Evolutionary conservation across 2,888 invertebrate species (phyloP).

Genomic region (Pasiphila rectangulata): DNA sequence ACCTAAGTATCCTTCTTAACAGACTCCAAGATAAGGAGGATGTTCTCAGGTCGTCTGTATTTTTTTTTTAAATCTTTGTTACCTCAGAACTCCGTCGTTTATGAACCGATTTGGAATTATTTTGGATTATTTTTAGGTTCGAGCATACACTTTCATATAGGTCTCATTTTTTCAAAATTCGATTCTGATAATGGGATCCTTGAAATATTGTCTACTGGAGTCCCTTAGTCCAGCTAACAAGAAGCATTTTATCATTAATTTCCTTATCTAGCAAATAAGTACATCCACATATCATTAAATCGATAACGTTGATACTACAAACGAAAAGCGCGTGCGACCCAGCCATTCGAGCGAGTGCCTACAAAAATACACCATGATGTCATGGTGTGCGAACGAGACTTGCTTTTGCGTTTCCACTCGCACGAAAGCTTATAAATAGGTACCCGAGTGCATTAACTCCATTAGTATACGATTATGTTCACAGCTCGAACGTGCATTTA

Average conservation of each 20-base stretch:
- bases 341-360: constrained; percentile 54
- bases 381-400: constrained; percentile 71
- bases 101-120: no score
- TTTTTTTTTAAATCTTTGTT: no score
- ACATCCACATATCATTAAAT: constrained; percentile 43
- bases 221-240: constrained; percentile 3
- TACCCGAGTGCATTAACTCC: constrained; percentile 70
- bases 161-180: no score
- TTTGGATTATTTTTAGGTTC: no score
- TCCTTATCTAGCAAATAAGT: constrained; percentile 33
- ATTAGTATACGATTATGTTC: constrained; percentile 54
- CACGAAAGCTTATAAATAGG: constrained; percentile 59
- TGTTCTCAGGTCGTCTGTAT: no score
- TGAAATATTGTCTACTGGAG: not conserved
- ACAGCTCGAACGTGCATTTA: constrained; percentile 42
- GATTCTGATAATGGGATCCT: no score
- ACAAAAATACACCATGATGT: constrained; percentile 79
- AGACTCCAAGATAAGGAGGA: no score
- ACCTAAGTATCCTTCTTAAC: no score
- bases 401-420: constrained; percentile 40
- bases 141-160: no score
- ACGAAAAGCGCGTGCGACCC: constrained; percentile 64
- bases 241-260: constrained; percentile 23
- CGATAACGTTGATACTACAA: constrained; percentile 60
- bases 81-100: no score